Base-by-base conservation (phyloP, 2,113 vertebrate species). In the Microcebus ravelobensis region DNA sequence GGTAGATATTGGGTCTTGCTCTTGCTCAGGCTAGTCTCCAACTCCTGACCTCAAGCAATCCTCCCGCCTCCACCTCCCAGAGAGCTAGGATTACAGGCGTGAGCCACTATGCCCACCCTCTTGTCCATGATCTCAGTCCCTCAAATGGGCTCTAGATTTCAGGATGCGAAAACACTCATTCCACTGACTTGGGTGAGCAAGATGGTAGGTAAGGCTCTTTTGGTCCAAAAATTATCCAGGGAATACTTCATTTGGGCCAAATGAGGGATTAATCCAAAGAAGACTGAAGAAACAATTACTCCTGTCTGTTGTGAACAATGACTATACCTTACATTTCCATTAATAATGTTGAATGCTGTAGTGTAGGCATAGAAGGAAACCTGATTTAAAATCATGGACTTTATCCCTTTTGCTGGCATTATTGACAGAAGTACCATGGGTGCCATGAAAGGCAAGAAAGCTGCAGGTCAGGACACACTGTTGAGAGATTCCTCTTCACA, bases 111-210 rank as follows among this genome's bases (percentile, higher is more conserved):
- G 18, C 52, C 17, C 6, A 5, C 17, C 17, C 52, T 17, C 17
- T 18, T 55, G 17, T 55, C 99, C 98, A 99, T 99, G 92, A 99
- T 99, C 94, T 99, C 95, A 96, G 99, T 99, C 21, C 99, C 99
- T 9, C 97, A 96, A 7, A 98, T 97, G 10, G 95, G 91, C 96
- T 99, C 99, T 1, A 98, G 96, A 90, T 96, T 98, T 97, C 99
- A 98, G 87, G 99, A 95, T 1, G 98, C 68, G 0, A 74, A 42
- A 48, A 98, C 98, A 27, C 96, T 99, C 93, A 99, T 91, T 31
- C 97, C 98, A 86, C 98, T 98, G 18, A 99, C 95, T 90, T 98
- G 7, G 57, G 98, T 99, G 0, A 96, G 57, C 13, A 97, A 11
- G 67, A 87, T 0, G 15, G 57, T 11, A 1, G 80, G 87, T 18